Conservation (phyloP, 2,113 vertebrate genomes). For the Clinocottus analis region DNA sequence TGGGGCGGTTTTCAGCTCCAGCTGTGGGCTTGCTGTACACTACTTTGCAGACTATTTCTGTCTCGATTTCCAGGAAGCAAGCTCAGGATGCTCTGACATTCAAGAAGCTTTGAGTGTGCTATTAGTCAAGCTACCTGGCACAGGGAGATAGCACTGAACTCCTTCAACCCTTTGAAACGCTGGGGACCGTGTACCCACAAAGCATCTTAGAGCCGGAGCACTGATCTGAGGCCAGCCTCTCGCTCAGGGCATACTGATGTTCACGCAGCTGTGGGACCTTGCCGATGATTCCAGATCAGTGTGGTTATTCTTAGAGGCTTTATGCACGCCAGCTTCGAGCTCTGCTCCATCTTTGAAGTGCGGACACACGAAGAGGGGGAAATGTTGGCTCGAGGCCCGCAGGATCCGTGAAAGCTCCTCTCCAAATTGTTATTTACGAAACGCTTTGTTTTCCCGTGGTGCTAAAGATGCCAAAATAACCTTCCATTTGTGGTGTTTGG, state of each 20-base stretch:
- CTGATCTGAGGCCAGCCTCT: constrained; percentile 51
- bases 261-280: constrained; percentile 33
- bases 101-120: constrained; percentile 70
- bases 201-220: constrained; percentile 56
- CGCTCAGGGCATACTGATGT: constrained; percentile 36
- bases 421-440: constrained; percentile 59
- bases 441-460: constrained; percentile 68
- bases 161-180: constrained; percentile 63
- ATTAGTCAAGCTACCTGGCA: constrained; percentile 79
- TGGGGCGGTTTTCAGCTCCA: constrained; percentile 46
- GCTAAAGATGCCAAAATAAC: constrained; percentile 66
- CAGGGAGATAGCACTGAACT: constrained; percentile 76
- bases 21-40: constrained; percentile 42
- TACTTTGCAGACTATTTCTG: constrained; percentile 69
- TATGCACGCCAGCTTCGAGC: constrained; percentile 24
- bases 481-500: constrained; percentile 61
- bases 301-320: constrained; percentile 66
- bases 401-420: constrained; percentile 52
- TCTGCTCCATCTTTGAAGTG: constrained; percentile 57
- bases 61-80: constrained; percentile 65
- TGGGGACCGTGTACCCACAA: constrained; percentile 51
- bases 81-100: constrained; percentile 70
- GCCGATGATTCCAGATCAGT: constrained; percentile 57
- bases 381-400: constrained; percentile 39
- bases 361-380: constrained; percentile 27